Conservation (phyloP, 1,140 invertebrate species). For the Hydropsyche tenuis region DNA sequence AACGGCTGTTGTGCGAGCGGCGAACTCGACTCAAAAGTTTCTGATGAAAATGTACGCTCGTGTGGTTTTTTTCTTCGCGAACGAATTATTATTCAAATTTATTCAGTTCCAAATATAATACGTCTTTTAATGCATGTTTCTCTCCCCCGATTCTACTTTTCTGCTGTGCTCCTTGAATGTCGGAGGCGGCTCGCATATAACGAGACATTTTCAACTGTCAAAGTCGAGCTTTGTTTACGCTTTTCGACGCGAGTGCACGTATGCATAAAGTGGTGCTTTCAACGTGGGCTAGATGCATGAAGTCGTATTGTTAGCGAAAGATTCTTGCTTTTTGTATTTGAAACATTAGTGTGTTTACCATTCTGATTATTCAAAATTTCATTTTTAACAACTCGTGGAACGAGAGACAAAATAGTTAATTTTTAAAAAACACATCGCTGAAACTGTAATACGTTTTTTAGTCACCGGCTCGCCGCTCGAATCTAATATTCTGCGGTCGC, state of each 20-base stretch:
- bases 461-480: background rate
- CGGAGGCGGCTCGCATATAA: background rate
- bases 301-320: too few relatives aligned
- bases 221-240: constrained; percentile 28
- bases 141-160: background rate
- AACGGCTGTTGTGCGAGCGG: too few relatives aligned
- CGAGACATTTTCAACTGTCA: constrained; percentile 3
- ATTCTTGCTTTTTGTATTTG: too few relatives aligned
- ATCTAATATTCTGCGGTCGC: constrained; percentile 30
- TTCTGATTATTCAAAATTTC: too few relatives aligned
- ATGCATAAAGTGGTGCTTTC: background rate
- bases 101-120: background rate
- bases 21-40: too few relatives aligned
- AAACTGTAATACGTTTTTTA: background rate
- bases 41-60: too few relatives aligned
- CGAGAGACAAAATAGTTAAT: too few relatives aligned
- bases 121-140: background rate
- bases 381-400: too few relatives aligned
- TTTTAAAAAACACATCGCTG: too few relatives aligned
- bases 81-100: constrained; percentile 6
- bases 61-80: background rate
- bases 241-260: constrained; percentile 11
- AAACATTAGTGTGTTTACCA: too few relatives aligned
- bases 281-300: too few relatives aligned
- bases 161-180: background rate